phyloP scores from a whole-genome alignment of 2,888 invertebrate genomes.

The Volucella bombylans region DNA sequence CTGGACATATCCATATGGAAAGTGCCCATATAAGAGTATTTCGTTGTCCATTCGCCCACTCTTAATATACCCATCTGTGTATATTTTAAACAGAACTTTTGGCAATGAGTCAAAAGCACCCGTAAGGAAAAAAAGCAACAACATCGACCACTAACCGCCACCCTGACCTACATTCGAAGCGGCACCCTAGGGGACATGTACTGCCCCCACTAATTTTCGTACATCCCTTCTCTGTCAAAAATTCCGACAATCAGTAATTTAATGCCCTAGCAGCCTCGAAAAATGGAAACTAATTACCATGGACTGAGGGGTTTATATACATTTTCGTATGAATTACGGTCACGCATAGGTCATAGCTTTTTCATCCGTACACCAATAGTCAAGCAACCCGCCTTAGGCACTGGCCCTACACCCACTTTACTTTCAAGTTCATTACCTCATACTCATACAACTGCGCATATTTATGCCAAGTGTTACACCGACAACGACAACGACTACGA shows the following conservation, averaged over 20 bases:
- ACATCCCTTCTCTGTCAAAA: constrained; percentile 5
- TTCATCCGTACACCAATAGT: constrained; percentile 20
- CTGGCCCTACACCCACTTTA: constrained; percentile 49
- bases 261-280: constrained; percentile 19
- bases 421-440: constrained; percentile 72
- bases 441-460: constrained; percentile 46
- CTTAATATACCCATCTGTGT: background rate
- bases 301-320: background rate
- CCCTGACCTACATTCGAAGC: constrained; percentile 37
- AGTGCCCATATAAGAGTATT: background rate
- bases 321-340: constrained; percentile 48
- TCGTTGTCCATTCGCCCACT: background rate
- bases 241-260: constrained; percentile 17
- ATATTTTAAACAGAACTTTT: background rate
- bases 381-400: constrained; percentile 35
- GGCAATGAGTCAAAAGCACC: background rate
- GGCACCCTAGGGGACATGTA: background rate
- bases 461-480: constrained; percentile 32
- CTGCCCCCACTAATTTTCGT: background rate
- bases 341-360: constrained; percentile 45
- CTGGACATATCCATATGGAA: background rate
- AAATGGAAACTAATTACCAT: constrained; percentile 7
- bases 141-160: constrained; percentile 9
- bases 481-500: background rate
- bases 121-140: background rate